Evolutionary conservation across 53 echinoderm and acorn worm genomes (phyloP).

Genomic region (Arbacia lixula): DNA sequence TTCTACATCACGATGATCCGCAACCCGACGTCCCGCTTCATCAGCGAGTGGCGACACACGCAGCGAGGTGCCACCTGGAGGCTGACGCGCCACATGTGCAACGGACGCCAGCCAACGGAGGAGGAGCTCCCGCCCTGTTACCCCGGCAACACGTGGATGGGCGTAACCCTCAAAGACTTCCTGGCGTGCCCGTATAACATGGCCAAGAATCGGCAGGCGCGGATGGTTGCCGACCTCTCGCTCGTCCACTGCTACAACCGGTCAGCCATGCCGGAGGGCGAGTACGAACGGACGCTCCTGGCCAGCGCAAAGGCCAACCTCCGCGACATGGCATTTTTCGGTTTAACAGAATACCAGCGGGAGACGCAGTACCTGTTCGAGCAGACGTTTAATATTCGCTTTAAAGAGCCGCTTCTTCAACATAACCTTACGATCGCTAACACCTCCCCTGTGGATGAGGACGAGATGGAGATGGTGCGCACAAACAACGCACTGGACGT

Average conservation of each 20-base stretch:
- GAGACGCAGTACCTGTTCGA: constrained; percentile 91
- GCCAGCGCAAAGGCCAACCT: constrained; percentile 86
- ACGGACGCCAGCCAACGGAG: constrained; percentile 62
- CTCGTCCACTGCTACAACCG: constrained; percentile 85
- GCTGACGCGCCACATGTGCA: constrained; percentile 81
- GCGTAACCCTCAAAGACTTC: constrained; percentile 82
- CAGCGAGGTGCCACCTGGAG: constrained; percentile 93
- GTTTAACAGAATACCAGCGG: constrained; percentile 83
- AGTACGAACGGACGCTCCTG: constrained; percentile 71
- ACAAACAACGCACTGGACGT: constrained; percentile 69
- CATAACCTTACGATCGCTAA: constrained; percentile 74
- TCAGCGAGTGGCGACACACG: constrained; percentile 96
- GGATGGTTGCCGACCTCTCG: constrained; percentile 90
- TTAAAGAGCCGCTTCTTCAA: constrained; percentile 70
- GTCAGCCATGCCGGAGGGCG: constrained; percentile 59
- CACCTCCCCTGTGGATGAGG: constrained; percentile 30
- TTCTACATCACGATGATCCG: constrained; percentile 91
- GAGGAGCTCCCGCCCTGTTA: constrained; percentile 77
- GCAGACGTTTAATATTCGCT: constrained; percentile 79
- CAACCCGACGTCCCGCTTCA: constrained; percentile 76
- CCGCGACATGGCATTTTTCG: constrained; percentile 77
- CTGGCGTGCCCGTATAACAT: constrained; percentile 79
- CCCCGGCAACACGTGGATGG: constrained; percentile 66
- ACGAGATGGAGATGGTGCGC: constrained; percentile 49
- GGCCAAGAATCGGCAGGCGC: constrained; percentile 85